Conservation (phyloP, 2,113 vertebrate species). For the Saguinus imperator region DNA sequence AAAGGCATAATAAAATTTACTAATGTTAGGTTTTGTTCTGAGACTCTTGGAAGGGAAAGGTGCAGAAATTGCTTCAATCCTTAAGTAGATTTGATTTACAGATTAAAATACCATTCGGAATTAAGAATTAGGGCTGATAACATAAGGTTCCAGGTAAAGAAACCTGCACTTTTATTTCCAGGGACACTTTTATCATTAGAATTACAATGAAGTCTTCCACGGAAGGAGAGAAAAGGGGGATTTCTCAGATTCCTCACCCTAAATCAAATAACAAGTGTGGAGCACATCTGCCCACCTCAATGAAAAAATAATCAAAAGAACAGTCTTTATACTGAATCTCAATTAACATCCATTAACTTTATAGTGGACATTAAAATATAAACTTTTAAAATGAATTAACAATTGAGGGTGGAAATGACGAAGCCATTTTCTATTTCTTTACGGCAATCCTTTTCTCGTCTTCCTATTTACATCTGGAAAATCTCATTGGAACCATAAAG, state of each 20-base stretch:
- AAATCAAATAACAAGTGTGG: not conserved
- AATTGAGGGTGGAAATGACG: not conserved
- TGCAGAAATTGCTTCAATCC: not conserved
- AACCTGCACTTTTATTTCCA: not conserved
- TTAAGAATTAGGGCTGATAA: not conserved
- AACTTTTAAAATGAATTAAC: not conserved
- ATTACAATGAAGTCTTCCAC: not conserved
- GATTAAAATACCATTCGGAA: not conserved
- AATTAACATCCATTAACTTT: not conserved
- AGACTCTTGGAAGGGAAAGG: not conserved
- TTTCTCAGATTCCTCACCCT: not conserved
- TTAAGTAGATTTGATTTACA: not conserved
- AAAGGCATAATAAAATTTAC: not conserved
- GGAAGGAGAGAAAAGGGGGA: no score
- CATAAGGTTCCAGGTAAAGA: not conserved
- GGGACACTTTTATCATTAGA: not conserved
- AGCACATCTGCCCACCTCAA: not conserved
- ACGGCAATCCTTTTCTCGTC: not conserved
- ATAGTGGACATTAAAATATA: not conserved
- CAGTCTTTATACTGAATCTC: not conserved
- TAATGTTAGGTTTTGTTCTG: not conserved
- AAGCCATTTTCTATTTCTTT: not conserved
- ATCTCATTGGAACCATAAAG: not conserved
- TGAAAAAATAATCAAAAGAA: not conserved
- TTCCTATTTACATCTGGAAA: slow-evolving; percentile 24